phyloP scores from a whole-genome alignment of 2,888 invertebrate genomes.

The Latheticus oryzae region DNA sequence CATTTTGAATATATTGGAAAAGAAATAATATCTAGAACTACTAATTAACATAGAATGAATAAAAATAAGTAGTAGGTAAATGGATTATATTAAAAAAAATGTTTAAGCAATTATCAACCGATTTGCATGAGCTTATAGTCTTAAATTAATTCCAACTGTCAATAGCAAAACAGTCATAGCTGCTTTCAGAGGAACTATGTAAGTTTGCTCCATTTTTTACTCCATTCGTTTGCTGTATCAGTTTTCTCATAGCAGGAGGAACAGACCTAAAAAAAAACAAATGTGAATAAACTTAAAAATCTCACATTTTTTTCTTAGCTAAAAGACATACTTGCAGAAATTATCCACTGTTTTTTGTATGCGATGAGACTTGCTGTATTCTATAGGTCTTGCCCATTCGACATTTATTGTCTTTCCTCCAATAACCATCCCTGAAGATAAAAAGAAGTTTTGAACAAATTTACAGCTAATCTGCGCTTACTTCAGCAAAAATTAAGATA shows the following conservation, averaged over 20 bases:
- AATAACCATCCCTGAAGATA: constrained; percentile 49
- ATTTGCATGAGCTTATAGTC: no score
- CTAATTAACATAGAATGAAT: no score
- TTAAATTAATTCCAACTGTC: no score
- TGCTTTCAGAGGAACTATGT: background rate
- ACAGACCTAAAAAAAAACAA: constrained; percentile 48
- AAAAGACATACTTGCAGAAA: constrained; percentile 58
- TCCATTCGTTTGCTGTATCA: constrained; percentile 39
- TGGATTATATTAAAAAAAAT: no score
- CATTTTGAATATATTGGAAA: no score
- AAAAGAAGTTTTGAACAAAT: background rate
- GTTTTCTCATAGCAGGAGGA: constrained; percentile 46
- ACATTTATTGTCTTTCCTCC: constrained; percentile 49
- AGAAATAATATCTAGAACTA: no score
- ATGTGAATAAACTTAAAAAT: background rate
- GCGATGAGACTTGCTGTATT: constrained; percentile 54
- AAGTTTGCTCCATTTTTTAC: no score
- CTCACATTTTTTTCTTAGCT: background rate
- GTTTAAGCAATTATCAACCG: no score
- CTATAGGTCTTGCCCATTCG: constrained; percentile 60
- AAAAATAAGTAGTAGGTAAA: no score
- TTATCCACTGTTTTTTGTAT: constrained; percentile 47
- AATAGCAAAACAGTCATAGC: background rate
- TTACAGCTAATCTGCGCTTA: constrained; percentile 1
- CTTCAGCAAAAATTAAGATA: no score